phyloP scores from a whole-genome alignment of 2,113 vertebrate species.

The Grus americana region DNA sequence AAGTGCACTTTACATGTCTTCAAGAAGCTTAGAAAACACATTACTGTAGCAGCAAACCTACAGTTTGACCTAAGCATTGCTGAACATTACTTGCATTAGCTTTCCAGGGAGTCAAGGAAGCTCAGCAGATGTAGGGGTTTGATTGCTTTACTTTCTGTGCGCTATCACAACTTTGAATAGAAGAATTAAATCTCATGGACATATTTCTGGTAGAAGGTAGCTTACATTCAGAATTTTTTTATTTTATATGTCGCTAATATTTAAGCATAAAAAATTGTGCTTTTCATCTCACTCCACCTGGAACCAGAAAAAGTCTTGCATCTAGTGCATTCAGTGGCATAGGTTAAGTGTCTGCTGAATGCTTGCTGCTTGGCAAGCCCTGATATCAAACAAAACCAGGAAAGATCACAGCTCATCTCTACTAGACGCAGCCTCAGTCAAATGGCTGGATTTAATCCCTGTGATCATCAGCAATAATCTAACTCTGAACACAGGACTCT shows the following conservation, averaged over 20 bases:
- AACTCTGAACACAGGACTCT: not conserved
- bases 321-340: not conserved
- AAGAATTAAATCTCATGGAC: not conserved
- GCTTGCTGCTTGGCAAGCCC: not conserved
- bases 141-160: not conserved
- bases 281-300: not conserved
- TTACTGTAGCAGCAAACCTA: not conserved
- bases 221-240: not conserved
- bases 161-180: not conserved
- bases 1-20: not conserved
- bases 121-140: not conserved
- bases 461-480: not conserved
- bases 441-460: not conserved
- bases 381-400: not conserved
- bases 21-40: not conserved
- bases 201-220: not conserved
- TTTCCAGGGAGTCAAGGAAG: not conserved
- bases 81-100: not conserved
- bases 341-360: not conserved
- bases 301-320: not conserved
- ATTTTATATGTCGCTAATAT: not conserved
- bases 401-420: not conserved
- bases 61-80: not conserved
- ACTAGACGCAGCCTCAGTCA: not conserved
- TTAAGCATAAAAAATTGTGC: not conserved